Conservation (phyloP, 2,888 invertebrate genomes). For the Podabrus alpinus region DNA sequence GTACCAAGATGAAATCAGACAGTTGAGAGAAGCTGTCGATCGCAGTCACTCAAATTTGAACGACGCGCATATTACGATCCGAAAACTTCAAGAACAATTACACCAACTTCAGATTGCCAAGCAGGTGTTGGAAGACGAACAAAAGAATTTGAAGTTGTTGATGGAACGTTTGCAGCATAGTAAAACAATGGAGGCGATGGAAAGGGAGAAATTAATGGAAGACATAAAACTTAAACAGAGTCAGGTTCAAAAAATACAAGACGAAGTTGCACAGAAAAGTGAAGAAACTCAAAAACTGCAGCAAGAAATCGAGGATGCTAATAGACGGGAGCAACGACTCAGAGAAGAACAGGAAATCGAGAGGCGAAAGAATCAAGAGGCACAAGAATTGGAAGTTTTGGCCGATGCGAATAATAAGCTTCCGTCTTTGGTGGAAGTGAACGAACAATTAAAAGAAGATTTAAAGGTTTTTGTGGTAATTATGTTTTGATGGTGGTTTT, state of each 20-base stretch:
- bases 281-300: constrained; percentile 47
- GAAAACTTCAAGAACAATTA: constrained; percentile 83
- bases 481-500: neutral
- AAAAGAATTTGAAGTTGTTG: constrained; percentile 84
- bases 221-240: constrained; percentile 83
- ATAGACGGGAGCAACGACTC: constrained; percentile 42
- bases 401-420: constrained; percentile 44
- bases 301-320: constrained; percentile 47
- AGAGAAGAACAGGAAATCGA: constrained; percentile 38
- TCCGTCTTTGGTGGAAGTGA: constrained; percentile 47
- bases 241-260: constrained; percentile 47
- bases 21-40: constrained; percentile 92
- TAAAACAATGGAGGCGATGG: constrained; percentile 86
- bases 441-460: constrained; percentile 48
- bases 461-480: constrained; percentile 40
- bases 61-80: constrained; percentile 84
- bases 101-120: constrained; percentile 85
- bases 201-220: constrained; percentile 81
- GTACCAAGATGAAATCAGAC: constrained; percentile 87
- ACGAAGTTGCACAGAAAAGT: constrained; percentile 47
- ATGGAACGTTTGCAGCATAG: constrained; percentile 88
- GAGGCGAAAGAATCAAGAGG: constrained; percentile 35
- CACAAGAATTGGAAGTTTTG: constrained; percentile 42
- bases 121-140: constrained; percentile 83
- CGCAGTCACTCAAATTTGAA: constrained; percentile 72